Evolutionary conservation across 2,113 vertebrate genomes (phyloP).

Genomic region (Aphelocoma coerulescens): DNA sequence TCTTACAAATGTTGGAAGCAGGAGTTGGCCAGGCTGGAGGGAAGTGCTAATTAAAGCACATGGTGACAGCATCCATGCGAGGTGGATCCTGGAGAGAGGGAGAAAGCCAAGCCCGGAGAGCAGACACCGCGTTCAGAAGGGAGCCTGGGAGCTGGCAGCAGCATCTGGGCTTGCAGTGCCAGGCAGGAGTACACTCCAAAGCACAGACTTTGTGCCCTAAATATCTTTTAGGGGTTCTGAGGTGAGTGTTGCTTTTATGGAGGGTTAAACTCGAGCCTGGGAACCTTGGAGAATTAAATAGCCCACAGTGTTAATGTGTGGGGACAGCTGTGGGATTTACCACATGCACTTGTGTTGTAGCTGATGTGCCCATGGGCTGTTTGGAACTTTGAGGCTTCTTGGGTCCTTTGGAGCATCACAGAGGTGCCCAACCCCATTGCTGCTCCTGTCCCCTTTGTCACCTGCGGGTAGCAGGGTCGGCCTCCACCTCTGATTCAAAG

Average conservation of each 20-base stretch:
- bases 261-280: neutral
- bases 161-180: neutral
- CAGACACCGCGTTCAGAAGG: neutral
- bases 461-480: rapidly evolving
- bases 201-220: neutral
- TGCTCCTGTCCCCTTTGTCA: neutral
- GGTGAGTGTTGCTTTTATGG: neutral
- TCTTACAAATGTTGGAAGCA: neutral
- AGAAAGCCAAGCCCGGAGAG: neutral
- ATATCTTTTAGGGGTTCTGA: neutral
- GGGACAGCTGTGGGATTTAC: neutral
- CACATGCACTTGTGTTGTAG: rapidly evolving
- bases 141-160: neutral
- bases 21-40: neutral
- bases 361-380: rapidly evolving
- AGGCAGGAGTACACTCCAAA: neutral
- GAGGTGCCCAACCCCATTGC: rapidly evolving
- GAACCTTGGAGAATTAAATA: neutral
- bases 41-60: neutral
- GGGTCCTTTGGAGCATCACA: neutral
- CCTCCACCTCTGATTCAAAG: neutral
- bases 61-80: neutral
- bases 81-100: neutral
- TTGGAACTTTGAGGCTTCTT: neutral
- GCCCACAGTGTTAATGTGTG: no score